phyloP scores from a whole-genome alignment of 2,888 invertebrate genomes.

The Epirrita christyi region DNA sequence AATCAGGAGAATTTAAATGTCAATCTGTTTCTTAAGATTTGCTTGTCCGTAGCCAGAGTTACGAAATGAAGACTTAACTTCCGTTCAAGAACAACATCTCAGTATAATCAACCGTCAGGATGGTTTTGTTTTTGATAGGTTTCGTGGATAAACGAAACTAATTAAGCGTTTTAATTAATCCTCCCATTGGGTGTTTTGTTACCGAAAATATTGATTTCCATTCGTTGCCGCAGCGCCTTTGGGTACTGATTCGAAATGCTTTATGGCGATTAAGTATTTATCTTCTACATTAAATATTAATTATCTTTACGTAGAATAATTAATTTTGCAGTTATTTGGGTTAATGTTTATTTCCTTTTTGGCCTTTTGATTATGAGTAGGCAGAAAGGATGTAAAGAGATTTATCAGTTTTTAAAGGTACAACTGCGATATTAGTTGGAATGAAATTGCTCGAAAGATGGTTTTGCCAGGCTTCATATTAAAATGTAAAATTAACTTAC shows the following conservation, averaged over 20 bases:
- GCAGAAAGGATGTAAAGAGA: background rate
- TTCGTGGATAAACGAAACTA: constrained; percentile 78
- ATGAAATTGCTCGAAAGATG: too few species aligned
- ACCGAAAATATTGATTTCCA: constrained; percentile 72
- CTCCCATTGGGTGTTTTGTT: constrained; percentile 74
- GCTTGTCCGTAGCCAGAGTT: constrained; percentile 19
- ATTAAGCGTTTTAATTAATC: constrained; percentile 81
- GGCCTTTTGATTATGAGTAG: background rate
- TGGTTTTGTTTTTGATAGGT: constrained; percentile 74
- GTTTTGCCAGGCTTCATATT: too few species aligned
- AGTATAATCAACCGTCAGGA: constrained; percentile 65
- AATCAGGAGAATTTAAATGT: constrained; percentile 17
- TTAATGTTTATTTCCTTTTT: background rate
- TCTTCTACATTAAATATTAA: constrained; percentile 10
- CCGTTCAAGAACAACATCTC: constrained; percentile 51
- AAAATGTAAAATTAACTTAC: too few species aligned
- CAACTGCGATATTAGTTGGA: too few species aligned
- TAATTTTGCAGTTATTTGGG: background rate
- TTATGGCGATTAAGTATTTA: constrained; percentile 21
- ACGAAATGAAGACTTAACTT: constrained; percentile 31
- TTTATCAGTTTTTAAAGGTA: background rate
- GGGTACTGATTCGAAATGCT: constrained; percentile 49
- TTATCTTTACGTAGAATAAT: constrained; percentile 1
- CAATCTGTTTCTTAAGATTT: constrained; percentile 12
- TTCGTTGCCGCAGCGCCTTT: constrained; percentile 45